Evolutionary conservation across 2,797 vertebrate genomes (phyloP).

Genomic region (Microcaecilia unicolor): DNA sequence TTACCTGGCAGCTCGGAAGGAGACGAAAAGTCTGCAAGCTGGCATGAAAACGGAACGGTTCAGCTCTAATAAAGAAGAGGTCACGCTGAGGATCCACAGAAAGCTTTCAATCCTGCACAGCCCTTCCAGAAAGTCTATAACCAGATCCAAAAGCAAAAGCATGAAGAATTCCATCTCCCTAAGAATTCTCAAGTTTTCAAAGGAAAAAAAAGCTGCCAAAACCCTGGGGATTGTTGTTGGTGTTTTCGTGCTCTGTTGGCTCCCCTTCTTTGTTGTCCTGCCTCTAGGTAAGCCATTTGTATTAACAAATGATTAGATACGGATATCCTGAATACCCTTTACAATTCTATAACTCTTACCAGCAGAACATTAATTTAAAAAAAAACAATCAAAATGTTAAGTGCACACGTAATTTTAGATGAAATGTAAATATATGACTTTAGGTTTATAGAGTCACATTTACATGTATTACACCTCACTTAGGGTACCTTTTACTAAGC

Average conservation of each 20-base stretch:
- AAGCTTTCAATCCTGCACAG: background rate
- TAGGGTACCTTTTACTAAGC: too few relatives aligned
- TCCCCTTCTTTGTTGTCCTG: background rate
- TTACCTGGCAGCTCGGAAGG: background rate
- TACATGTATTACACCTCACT: too few relatives aligned
- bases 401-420: too few relatives aligned
- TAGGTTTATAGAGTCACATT: too few relatives aligned
- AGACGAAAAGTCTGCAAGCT: background rate
- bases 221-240: background rate
- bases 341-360: too few relatives aligned
- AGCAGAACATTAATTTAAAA: too few relatives aligned
- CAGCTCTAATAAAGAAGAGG: background rate
- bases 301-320: background rate
- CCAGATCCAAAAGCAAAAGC: background rate
- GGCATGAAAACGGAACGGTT: background rate
- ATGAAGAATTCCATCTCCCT: background rate
- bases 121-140: too few relatives aligned
- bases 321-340: too few relatives aligned
- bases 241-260: background rate
- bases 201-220: background rate
- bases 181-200: background rate
- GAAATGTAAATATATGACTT: too few relatives aligned
- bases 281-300: background rate
- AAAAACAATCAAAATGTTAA: too few relatives aligned
- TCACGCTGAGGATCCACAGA: background rate